Percentiles rank a stretch among this genome's conserved stretches.
Conservation (phyloP, 2,797 vertebrate species). For the Oophaga sylvatica region DNA sequence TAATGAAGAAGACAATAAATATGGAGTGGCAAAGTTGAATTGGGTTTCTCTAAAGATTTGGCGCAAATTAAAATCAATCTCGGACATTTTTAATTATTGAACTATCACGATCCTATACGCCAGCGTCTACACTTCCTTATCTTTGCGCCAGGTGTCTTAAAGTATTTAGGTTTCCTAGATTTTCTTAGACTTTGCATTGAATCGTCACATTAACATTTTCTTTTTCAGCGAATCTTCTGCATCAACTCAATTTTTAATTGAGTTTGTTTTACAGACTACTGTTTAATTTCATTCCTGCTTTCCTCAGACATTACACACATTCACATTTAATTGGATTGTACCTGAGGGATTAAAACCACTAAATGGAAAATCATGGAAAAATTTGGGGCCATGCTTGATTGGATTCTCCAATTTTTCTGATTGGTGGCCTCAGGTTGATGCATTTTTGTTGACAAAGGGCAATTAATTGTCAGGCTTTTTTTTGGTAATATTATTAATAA, state of each 20-base stretch:
- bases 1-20: too few species aligned
- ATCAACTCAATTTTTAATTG: constrained; percentile 27
- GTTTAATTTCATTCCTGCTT: constrained; percentile 22
- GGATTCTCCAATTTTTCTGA: background rate
- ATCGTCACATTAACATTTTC: constrained; percentile 21
- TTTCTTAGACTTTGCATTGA: background rate
- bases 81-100: background rate
- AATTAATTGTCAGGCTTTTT: background rate
- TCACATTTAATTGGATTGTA: constrained; percentile 14
- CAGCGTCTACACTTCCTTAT: background rate
- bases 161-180: background rate
- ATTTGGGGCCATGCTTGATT: constrained; percentile 6
- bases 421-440: background rate
- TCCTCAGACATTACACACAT: constrained; percentile 25
- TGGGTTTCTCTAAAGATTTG: too few species aligned
- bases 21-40: too few species aligned
- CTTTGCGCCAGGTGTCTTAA: background rate
- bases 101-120: background rate
- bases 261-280: constrained; percentile 15
- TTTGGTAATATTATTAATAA: background rate
- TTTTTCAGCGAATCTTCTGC: constrained; percentile 5
- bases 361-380: constrained; percentile 22
- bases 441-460: background rate
- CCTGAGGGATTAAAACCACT: background rate
- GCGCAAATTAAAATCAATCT: too few species aligned